Base-by-base conservation (phyloP, 2,888 invertebrate species). In the Pristionchus arcanus region DNA sequence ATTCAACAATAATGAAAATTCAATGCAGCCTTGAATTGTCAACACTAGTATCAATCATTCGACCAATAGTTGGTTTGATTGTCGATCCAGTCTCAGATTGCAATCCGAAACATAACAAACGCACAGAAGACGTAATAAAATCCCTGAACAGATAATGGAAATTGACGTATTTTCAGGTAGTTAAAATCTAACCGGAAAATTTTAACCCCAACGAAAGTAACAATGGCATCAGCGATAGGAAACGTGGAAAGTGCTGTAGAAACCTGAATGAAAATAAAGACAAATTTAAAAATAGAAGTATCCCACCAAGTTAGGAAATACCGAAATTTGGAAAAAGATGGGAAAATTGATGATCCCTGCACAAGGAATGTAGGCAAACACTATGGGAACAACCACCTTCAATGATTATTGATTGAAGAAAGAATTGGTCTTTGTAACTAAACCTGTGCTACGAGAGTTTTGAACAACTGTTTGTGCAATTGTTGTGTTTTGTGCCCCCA, bases 401-500 rank as follows among this genome's bases (percentile, higher is more conserved):
- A 74, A 74, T 31, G 15, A 21, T 77, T 21, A 7, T 77, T 7
- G 19, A 11, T 34, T 34, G 15, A n/a, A n/a, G n/a, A n/a, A n/a
- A n/a, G 9, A 37, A 28, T 66, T 66, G 42, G 9, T 66, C 1
- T 25, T 66, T 66, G 25, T 16, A 66, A 66, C 2, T 15, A 55
- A 55, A 63, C 63, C 63, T 68, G 68, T 31, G 19, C 19, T 11
- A 31, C 68, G 68, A 68, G 31, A 15, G 83, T 83, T 21, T 53
- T 83, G 83, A 83, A 83, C 53, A 83, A 16, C 25, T 49, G 53
- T n/a, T 31, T 83, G n/a, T 83, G 83, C 31, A 83, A 37, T 16
- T 37, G 34, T 16, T 74, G 74, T 11, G 74, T 74, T 34, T 31
- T 28, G 13, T 74, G 63, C 7, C 25, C 63, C 63, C 63, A 63